phyloP scores from a whole-genome alignment of 1,140 invertebrate genomes.

The Pogonomyrmex barbatus region DNA sequence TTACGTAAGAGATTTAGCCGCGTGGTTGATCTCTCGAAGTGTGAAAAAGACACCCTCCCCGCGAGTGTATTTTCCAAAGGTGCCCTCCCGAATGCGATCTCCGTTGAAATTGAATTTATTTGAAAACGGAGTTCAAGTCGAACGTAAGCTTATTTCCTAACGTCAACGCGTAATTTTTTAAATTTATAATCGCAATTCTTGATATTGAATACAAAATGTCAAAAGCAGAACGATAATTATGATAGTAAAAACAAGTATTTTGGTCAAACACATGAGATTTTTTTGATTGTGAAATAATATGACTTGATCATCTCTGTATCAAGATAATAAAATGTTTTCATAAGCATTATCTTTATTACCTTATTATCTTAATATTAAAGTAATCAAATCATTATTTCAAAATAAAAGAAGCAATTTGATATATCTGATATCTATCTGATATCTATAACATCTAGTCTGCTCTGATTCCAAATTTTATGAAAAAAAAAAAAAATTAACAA shows the following conservation, averaged over 20 bases:
- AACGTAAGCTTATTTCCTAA: not conserved
- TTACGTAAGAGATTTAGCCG: constrained; percentile 7
- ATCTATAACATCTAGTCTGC: not conserved
- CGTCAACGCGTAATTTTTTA: not conserved
- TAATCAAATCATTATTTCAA: not conserved
- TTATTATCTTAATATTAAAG: not conserved
- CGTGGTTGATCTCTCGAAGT: too few species aligned
- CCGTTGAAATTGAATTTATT: not conserved
- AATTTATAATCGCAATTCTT: not conserved
- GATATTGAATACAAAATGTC: too few species aligned
- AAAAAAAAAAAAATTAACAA: not conserved
- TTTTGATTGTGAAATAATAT: not conserved
- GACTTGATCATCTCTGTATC: not conserved
- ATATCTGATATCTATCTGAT: too few species aligned
- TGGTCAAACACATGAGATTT: not conserved
- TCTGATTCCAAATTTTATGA: not conserved
- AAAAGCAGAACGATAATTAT: too few species aligned
- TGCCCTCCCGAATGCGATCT: not conserved
- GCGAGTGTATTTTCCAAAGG: not conserved
- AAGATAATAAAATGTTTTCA: not conserved
- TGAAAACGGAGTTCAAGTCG: not conserved
- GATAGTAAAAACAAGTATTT: not conserved
- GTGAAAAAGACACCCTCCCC: too few species aligned
- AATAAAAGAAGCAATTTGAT: not conserved
- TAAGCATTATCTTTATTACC: not conserved